phyloP scores from a whole-genome alignment of 2,797 vertebrate genomes.

The Discoglossus pictus region DNA sequence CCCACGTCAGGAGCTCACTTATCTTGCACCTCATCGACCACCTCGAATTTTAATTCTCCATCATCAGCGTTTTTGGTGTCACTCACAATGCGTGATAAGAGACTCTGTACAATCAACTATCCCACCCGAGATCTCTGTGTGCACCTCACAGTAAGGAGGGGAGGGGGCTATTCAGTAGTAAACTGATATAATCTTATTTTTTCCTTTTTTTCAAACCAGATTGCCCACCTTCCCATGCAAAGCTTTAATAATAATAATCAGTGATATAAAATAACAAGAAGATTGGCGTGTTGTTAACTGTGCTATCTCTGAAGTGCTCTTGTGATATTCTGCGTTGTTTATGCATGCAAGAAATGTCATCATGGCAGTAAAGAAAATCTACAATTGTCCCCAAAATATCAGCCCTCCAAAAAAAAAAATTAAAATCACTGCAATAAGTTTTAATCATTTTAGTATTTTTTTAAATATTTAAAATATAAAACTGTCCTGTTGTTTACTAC shows the following conservation, averaged over 20 bases:
- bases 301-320: no score
- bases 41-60: neutral
- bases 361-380: no score
- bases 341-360: no score
- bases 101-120: neutral
- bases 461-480: no score
- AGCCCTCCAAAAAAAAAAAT: no score
- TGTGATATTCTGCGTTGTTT: no score
- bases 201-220: neutral
- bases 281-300: neutral
- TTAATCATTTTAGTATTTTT: no score
- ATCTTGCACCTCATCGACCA: neutral
- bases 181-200: conserved; percentile 7
- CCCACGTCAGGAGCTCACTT: neutral
- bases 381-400: no score
- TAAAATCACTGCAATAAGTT: no score
- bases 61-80: neutral
- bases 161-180: neutral
- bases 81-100: neutral
- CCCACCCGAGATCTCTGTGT: neutral
- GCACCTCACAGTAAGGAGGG: conserved; percentile 9
- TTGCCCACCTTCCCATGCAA: neutral
- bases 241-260: neutral
- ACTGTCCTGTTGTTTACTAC: no score
- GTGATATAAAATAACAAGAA: neutral